Evolutionary conservation across 2,797 vertebrate species (phyloP), one percentile per base, ranked within the genome.

Genomic region (Sebastes vulpes): DNA sequence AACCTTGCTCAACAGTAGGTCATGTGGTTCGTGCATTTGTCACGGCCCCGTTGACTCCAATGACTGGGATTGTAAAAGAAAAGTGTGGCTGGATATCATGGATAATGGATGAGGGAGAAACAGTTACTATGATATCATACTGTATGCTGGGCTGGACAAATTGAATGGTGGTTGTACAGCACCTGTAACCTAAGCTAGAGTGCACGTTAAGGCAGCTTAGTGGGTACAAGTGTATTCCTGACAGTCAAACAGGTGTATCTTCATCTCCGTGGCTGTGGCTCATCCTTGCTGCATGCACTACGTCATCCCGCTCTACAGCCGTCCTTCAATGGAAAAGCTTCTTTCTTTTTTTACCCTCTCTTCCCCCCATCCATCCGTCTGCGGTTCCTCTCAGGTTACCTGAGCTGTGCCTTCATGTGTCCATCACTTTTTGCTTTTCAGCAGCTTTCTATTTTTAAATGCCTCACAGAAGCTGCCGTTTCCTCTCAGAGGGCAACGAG

Each of bases 371-470:
- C 23, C 54, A 50, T 48, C 29, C 1, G 0, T 72, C 78, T 85
- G 75, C 8, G 5, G 65, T 58, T 57, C 31, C 60, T 89, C 89
- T 93, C 89, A 72, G 46, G 77, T 93, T 92, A 88, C 88, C 81
- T 75, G 61, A 74, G 69, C 76, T 78, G 46, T 42, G 71, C 61
- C 80, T 91, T 80, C 26, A 77, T 77, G 61, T 83, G 83, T 79
- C 79, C 79, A 78, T 78, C 66, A 69, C 32, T 67, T 73, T 89
- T 65, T 64, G 76, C 80, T 86, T 64, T 79, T 81, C 70, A 78
- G 65, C 71, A 76, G 48, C 77, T 76, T 81, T 81, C 76, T 93
- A 87, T 94, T 92, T 94, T 90, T 92, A 90, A 87, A 86, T 6
- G 3, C 35, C 68, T 69, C 81, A 60, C 80, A 88, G 81, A 77